phyloP scores from a whole-genome alignment of 2,888 invertebrate genomes.

The Lepeophtheirus nordmannii region DNA sequence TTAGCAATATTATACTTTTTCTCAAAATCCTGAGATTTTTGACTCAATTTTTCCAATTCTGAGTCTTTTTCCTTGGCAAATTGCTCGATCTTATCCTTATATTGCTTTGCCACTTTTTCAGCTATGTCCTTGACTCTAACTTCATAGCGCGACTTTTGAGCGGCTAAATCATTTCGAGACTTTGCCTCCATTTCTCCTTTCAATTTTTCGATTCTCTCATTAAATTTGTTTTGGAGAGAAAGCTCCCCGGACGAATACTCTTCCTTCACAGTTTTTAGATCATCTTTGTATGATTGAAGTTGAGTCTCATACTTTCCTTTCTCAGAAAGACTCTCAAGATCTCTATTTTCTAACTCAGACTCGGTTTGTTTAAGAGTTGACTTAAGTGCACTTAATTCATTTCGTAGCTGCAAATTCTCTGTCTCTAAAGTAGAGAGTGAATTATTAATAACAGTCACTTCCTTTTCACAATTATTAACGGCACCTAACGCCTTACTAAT shows the following conservation, averaged over 20 bases:
- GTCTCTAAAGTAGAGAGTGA: background rate
- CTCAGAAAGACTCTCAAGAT: background rate
- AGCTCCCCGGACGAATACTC: background rate
- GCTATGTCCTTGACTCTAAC: background rate
- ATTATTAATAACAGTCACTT: constrained; percentile 3
- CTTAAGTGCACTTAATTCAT: background rate
- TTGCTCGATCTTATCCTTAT: background rate
- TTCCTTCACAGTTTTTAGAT: background rate
- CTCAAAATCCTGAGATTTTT: background rate
- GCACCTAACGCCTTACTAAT: background rate
- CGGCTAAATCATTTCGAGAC: background rate
- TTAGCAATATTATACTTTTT: background rate
- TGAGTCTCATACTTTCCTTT: background rate
- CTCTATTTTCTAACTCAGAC: background rate
- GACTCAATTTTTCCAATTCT: background rate
- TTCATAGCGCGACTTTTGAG: background rate
- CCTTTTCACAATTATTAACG: background rate
- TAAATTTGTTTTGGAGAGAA: background rate
- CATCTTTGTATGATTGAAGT: background rate
- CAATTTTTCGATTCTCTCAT: too few species aligned
- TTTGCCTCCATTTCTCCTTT: background rate
- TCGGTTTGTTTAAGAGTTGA: background rate
- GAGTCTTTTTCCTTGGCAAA: background rate
- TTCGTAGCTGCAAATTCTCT: background rate
- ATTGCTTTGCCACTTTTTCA: background rate